Percentiles rank a stretch among this genome's conserved stretches.
These are phyloP conservation scores for Eleginops maclovinus DNA, from an alignment of 2,113 vertebrate genomes.

Conservation along the genomic window DNA sequence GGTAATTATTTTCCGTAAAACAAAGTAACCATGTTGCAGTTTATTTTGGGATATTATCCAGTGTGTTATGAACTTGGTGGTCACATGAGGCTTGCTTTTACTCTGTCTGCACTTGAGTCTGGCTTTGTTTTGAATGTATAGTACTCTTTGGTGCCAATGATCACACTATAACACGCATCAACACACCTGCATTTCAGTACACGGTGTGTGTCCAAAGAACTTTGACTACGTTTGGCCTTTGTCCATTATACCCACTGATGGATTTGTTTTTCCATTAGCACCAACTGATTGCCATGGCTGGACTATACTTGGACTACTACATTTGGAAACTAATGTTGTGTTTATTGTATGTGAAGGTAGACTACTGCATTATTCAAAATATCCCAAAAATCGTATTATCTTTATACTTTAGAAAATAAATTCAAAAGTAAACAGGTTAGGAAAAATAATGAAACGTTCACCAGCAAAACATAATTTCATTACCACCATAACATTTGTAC, in stretches of 20 bases:
- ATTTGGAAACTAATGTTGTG: background rate
- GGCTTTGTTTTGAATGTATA: slow-evolving; percentile 34
- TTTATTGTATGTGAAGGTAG: slow-evolving; percentile 13
- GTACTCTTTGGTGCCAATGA: slow-evolving; percentile 55
- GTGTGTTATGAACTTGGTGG: slow-evolving; percentile 9
- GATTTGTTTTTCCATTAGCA: slow-evolving; percentile 52
- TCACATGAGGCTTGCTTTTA: slow-evolving; percentile 19
- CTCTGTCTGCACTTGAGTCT: background rate
- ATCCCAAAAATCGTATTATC: background rate
- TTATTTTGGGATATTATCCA: background rate
- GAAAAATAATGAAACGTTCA: background rate
- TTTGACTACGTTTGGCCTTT: slow-evolving; percentile 65
- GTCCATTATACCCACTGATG: slow-evolving; percentile 49
- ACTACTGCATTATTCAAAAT: background rate
- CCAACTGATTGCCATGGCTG: slow-evolving; percentile 42
- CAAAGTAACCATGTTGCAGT: background rate
- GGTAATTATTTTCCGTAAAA: background rate
- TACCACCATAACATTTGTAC: background rate
- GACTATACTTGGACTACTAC: slow-evolving; percentile 22
- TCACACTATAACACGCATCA: slow-evolving; percentile 76
- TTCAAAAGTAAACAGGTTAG: background rate
- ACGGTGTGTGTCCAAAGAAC: slow-evolving; percentile 68
- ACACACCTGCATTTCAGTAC: slow-evolving; percentile 68
- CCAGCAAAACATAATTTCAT: background rate
- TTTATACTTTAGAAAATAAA: no score